Evolutionary conservation across 2,797 vertebrate species (phyloP), one percentile per base, ranked within the genome.

Genomic region (Cirrhinus mrigala): DNA sequence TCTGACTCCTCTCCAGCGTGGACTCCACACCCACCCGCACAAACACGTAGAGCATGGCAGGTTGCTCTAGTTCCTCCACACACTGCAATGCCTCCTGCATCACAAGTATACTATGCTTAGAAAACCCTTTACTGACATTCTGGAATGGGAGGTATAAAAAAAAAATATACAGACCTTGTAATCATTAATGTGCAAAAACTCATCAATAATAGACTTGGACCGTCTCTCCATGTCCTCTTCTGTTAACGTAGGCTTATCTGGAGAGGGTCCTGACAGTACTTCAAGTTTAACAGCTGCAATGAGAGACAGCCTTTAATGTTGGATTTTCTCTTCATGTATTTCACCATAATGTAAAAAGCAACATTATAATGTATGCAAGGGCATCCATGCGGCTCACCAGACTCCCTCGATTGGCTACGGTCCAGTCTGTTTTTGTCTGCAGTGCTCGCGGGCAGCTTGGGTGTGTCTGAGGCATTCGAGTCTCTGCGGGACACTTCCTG

Each of bases 151-250:
- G 29, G 33, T 48, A n/a, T 0, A 8, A 22, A 16, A 66, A 40
- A 4, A 22, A 18, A 1, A 12, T 91, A 1, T 27, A 37, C 76
- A 44, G 92, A 98, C 98, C 97, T 98, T 99, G 90, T 96, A 97
- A 94, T 99, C 98, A 48, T 97, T 98, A 92, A 99, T 99, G 94
- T 99, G 98, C 90, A 99, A 95, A 93, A 99, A 99, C 92, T 99
- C 98, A 77, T 99, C 98, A 86, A 99, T 97, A 90, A 99, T 98
- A 86, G 98, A 95, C 93, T 95, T 98, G 88, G 96, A 98, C 89
- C 97, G 98, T 89, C 96, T 96, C 93, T 97, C 97, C 80, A 98
- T 92, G 90, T 98, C 97, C 85, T 97, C 98, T 88, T 98, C 98
- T 50, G 97, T 96, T 64, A 97, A 86, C 0, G 89, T 89, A 80